Base-by-base conservation (phyloP, 2,888 invertebrate genomes). In the Nebria salina region DNA sequence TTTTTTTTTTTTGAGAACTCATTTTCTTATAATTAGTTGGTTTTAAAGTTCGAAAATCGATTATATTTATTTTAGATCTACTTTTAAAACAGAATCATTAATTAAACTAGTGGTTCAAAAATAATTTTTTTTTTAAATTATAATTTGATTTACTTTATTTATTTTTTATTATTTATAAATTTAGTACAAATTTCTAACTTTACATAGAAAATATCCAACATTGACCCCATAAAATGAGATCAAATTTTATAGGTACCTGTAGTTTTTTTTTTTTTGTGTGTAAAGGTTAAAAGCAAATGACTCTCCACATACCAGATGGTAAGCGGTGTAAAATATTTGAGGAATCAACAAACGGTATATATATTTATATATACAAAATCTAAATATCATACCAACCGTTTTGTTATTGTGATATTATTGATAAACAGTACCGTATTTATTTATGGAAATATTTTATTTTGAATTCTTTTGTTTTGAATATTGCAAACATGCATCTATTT, bases 171-270 rank as follows among this genome's bases (percentile, higher is more conserved):
- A 34, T 34, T 5, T 34, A 34, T 34, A 34, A 2, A 5, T 34
- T 34, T 34, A 1, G 20, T 20, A 34, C 34, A 5, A 34, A 34
- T 34, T 34, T 34, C 2, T 34, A 34, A 5, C 34, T 34, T 34
- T 4, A 34, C 34, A 34, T 34, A 34, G 4, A 34, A 34, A 34
- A 34, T 34, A 34, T 5, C 34, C 34, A 34, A 34, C 34, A 34
- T 34, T 34, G 34, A 34, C 34, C 54, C 54, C 11, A 54, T 54
- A 54, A 54, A 54, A 34, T 34, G 11, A 54, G 13, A 54, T 54
- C 54, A 54, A 54, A 54, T 54, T 54, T 54, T 54, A 54, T 54
- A 54, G 54, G 54, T 54, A 54, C 54, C 54, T 54, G 54, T 54
- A 11, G 54, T 54, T 54, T 54, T 8, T 54, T 54, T 54, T 8